Conservation (phyloP, 1,140 invertebrate genomes). For the Calephelis virginiensis region DNA sequence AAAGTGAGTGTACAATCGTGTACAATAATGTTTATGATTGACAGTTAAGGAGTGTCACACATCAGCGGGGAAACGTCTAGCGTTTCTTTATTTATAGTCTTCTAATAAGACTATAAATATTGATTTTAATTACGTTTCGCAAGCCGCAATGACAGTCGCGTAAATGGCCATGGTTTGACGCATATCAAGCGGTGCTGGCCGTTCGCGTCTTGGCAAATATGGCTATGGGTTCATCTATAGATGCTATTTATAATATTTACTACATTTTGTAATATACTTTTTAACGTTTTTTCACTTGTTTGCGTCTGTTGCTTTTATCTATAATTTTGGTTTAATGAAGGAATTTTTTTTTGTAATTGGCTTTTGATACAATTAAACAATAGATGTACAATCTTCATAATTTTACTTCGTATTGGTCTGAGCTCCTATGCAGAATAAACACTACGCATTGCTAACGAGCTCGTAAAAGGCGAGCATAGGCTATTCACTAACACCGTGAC, state of each 20-base stretch:
- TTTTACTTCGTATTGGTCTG: no score
- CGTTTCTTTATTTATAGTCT: conserved; percentile 35
- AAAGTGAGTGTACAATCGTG: no score
- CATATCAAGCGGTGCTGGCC: conserved; percentile 31
- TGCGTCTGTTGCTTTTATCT: no score
- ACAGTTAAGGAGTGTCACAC: conserved; percentile 38
- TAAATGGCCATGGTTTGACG: conserved; percentile 47
- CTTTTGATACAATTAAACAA: no score
- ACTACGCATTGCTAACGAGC: no score
- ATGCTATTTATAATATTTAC: conserved; percentile 12
- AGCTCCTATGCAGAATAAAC: no score
- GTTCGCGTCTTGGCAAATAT: conserved; percentile 36
- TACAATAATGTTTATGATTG: conserved; percentile 31
- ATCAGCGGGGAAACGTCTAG: conserved; percentile 42
- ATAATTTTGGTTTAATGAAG: no score
- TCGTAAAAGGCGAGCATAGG: no score
- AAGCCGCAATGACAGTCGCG: conserved; percentile 39
- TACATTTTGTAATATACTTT: neutral
- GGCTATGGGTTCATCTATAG: conserved; percentile 19
- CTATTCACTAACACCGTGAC: no score
- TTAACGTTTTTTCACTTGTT: no score
- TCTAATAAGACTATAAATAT: conserved; percentile 60
- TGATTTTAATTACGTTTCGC: conserved; percentile 55
- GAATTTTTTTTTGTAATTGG: no score
- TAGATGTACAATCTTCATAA: no score